Evolutionary conservation across 64 coral and sea anemone species (phyloP), one percentile per base, ranked within the genome.

Genomic region (Montipora efflorescens): DNA sequence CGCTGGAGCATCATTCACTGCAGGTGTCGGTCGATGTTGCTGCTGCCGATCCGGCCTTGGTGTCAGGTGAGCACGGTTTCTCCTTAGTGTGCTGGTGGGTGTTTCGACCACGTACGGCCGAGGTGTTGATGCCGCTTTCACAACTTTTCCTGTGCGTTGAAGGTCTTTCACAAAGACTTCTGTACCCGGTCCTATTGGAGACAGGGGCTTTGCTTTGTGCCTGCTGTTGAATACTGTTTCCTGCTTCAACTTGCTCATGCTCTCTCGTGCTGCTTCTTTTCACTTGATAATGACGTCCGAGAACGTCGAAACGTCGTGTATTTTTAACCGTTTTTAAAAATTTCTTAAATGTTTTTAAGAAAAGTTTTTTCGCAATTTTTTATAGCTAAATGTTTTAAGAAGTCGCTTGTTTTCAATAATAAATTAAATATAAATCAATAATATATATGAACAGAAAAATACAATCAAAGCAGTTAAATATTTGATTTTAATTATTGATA

Each of bases 101-200:
- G 83, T 87, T 45, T 87, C 20, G 47, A 72, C 62, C 47, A 15
- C 2, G 43, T 87, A 72, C 62, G 13, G 47, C 13, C 0, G 43
- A 19, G 83, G 62, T 18, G n/a, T 87, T 66, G 36, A 7, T 68
- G 62, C 68, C 16, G 83, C 1, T 48, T 68, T 55, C 4, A 69
- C 68, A 16, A 87, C 62, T 8, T 44, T 18, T 66, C 59, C 66
- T 23, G 62, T 46, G 13, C 68, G 55, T 46, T 66, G 66, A 86
- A 67, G 59, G 83, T 62, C 47, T n/a, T 16, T 62, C 7, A 66
- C 62, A 68, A 66, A 70, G 6, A 87, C 83, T 47, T 87, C 83
- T 5, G 83, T 72, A 46, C 55, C 83, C 57, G 1, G 81, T 50
- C 15, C 28, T 2, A 83, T 16, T 67, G 59, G 18, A 47, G 19